These are phyloP conservation scores for Empidonax alnorum DNA, from an alignment of 2,113 vertebrate species.

Conservation along the genomic window DNA sequence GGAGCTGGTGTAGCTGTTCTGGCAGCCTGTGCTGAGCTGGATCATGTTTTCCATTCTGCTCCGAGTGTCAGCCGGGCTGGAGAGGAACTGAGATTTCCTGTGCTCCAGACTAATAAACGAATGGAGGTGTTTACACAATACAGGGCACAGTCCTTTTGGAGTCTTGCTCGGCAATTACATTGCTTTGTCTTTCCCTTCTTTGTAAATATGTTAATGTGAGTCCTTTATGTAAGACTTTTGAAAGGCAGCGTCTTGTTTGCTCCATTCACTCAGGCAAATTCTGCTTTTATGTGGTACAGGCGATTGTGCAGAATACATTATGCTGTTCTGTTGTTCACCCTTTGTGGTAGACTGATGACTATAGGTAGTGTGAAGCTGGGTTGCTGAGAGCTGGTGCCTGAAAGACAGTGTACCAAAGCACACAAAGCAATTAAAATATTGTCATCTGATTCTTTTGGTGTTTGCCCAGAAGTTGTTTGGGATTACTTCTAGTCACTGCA, in stretches of 20 bases:
- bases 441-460: conserved; percentile 67
- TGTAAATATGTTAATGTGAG: background rate
- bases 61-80: background rate
- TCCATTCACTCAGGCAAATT: background rate
- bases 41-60: conserved; percentile 20
- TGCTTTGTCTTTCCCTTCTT: conserved; percentile 19
- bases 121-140: conserved; percentile 15
- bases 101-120: conserved; percentile 36
- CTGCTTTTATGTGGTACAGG: conserved; percentile 39
- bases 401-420: background rate
- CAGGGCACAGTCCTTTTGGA: background rate
- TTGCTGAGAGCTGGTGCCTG: background rate
- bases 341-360: background rate
- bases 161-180: background rate
- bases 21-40: background rate
- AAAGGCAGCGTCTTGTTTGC: background rate
- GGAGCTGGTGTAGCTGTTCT: background rate
- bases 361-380: background rate
- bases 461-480: conserved; percentile 46
- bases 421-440: conserved; percentile 10
- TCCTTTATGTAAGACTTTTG: background rate
- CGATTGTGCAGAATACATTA: background rate
- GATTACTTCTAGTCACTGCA: conserved; percentile 47
- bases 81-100: conserved; percentile 55
- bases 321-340: background rate